phyloP scores from a whole-genome alignment of 2,888 invertebrate species.

The Cryptosula pallasiana region DNA sequence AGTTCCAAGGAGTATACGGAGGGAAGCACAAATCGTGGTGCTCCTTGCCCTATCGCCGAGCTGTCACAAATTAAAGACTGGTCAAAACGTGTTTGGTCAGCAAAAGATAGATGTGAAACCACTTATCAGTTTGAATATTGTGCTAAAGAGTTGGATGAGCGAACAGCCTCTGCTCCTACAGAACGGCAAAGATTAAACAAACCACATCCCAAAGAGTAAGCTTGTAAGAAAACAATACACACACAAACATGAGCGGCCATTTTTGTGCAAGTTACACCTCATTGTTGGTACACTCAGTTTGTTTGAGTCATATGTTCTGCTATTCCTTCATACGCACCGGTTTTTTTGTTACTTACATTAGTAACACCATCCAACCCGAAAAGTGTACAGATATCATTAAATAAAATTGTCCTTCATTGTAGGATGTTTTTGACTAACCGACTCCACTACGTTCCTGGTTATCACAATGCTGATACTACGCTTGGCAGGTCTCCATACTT shows the following conservation, averaged over 20 bases:
- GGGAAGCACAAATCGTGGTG: neutral
- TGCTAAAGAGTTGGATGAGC: conserved; percentile 31
- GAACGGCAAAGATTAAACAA: conserved; percentile 40
- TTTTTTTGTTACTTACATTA: too few species aligned
- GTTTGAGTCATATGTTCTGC: too few species aligned
- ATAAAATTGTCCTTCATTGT: too few species aligned
- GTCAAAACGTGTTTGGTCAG: conserved; percentile 15
- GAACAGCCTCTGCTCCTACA: conserved; percentile 32
- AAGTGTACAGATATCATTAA: too few species aligned
- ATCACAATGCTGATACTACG: conserved; percentile 26
- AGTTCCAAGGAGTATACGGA: conserved; percentile 4
- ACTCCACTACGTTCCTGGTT: conserved; percentile 28
- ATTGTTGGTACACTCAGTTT: too few species aligned
- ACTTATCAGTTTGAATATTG: conserved; percentile 20
- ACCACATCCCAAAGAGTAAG: conserved; percentile 36
- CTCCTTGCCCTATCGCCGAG: neutral
- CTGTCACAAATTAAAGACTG: conserved; percentile 13
- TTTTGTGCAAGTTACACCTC: too few species aligned
- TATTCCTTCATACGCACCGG: too few species aligned
- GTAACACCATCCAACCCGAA: too few species aligned
- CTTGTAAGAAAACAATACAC: too few species aligned
- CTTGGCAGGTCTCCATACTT: conserved; percentile 26
- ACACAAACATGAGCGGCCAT: too few species aligned
- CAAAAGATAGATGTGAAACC: conserved; percentile 6
- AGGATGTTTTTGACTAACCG: conserved; percentile 29